Evolutionary conservation across 2,797 vertebrate genomes (phyloP), one percentile per base, ranked within the genome.

Genomic region (Chaenodraco wilsoni): DNA sequence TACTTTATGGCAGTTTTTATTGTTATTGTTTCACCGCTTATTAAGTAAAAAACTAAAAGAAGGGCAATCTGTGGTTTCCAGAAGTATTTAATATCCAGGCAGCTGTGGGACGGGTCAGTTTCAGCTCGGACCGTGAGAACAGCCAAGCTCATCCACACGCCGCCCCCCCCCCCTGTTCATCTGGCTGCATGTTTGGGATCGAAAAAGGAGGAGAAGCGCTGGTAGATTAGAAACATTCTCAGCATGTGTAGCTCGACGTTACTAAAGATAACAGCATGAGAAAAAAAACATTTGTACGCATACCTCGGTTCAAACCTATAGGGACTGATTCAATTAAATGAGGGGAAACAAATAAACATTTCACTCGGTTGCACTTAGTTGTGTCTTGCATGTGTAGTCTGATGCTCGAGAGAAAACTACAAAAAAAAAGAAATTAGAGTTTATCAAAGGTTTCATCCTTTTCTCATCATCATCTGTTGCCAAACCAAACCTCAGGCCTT

Each of bases 241-340:
- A 96, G 97, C 96, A 98, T 97, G 96, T 96, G 96, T 96, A 97
- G 96, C 95, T 97, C 94, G 94, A 96, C 96, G 94, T 95, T 95
- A 96, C 96, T 97, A 96, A 97, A 96, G 95, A 95, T 95, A 96
- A 96, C 96, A 95, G 96, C 97, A 98, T 98, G 97, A 97, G 95
- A 94, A 96, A 96, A 96, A 92, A 96, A 96, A 92, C 92, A 94
- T 96, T 96, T 95, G 96, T 95, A 93, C 92, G 92, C 96, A 96
- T 97, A 97, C 96, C 96, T 99, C 97, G 96, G 95, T 95, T 96
- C 96, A 96, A 95, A 96, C 95, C 95, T 96, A 95, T 96, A 96
- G 96, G 95, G 96, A 98, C 96, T 96, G 95, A 97, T 94, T 94
- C 92, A 95, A 95, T 94, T 81, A 79, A 84, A 84, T 50, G 79